Evolutionary conservation across 2,888 invertebrate species (phyloP).

Genomic region (Patella depressa): DNA sequence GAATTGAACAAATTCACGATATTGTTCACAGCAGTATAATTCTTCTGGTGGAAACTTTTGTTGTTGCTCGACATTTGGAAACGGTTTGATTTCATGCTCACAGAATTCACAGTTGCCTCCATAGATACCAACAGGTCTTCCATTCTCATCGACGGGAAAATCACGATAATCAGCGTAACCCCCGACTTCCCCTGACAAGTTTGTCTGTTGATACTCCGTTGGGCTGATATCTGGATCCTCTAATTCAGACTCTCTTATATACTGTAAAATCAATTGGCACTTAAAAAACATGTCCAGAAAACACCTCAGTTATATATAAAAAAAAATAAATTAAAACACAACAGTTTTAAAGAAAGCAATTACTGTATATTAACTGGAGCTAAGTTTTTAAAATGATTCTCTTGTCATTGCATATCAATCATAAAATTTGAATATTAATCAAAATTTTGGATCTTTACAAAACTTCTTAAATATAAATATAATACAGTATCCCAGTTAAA

Average conservation of each 20-base stretch:
- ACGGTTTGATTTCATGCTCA: conserved; percentile 55
- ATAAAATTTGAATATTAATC: too few relatives aligned
- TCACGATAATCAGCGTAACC: conserved; percentile 9
- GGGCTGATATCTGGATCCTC: conserved; percentile 37
- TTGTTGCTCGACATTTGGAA: conserved; percentile 67
- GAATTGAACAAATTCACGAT: conserved; percentile 66
- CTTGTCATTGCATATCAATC: too few relatives aligned
- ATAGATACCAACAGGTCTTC: conserved; percentile 50
- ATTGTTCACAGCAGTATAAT: conserved; percentile 68
- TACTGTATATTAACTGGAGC: too few relatives aligned
- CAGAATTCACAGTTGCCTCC: conserved; percentile 68
- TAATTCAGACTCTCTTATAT: conserved; percentile 59
- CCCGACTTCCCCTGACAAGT: too few relatives aligned
- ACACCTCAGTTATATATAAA: neutral
- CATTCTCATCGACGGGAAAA: conserved; percentile 44
- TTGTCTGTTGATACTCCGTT: too few relatives aligned
- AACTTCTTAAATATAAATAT: too few relatives aligned
- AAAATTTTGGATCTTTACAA: too few relatives aligned
- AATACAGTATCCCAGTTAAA: too few relatives aligned
- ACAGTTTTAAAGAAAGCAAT: neutral
- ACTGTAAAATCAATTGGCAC: conserved; percentile 40
- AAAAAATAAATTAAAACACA: neutral
- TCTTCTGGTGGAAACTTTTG: conserved; percentile 56
- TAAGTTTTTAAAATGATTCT: neutral
- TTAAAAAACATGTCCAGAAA: neutral